Base-by-base conservation (phyloP, 2,797 vertebrate species). In the Pseudochirops corinnae region DNA sequence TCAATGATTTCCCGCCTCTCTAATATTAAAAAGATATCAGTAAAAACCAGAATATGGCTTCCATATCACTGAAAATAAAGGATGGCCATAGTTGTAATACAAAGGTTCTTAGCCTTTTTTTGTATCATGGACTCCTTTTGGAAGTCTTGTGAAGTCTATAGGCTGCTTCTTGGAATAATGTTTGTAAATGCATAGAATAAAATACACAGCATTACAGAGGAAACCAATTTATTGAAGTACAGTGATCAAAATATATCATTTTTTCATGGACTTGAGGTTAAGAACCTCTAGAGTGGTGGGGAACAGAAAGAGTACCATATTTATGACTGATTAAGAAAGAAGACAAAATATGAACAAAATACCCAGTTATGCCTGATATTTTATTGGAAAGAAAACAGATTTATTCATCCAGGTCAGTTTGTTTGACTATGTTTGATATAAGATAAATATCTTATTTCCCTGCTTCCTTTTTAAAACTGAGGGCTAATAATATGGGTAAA, bases 271-370 rank as follows among this genome's bases (percentile, higher is more conserved):
- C 67, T 10, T 6, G 18, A 39, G n/a, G 10, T 74, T 87, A 87
- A 46, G 74, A 87, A 87, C 24, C 39, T 10, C 3, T 50, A 26
- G 46, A 93, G 24, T 58, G n/a, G 58, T 56, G 16, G 74, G 21
- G 46, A 90, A 39, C 4, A 18, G 67, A 87, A 56, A 92, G n/a
- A 74, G 52, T 90, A 55, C 4, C 10, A 67, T 74, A 33, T 10
- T n/a, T 12, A 11, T 55, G 56, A 90, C 33, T 92, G 60, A 29
- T 87, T 94, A 92, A 57, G 87, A 92, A 67, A 56, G 31, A 4
- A 97, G 29, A 92, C 18, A 46, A 46, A 92, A 92, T 56, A 67
- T 94, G 91, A 91, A 57, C 28, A 92, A 93, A 92, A 93, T 46
- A 62, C 4, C 55, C 39, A 87, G 28, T 53, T 46, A 46, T 46